Base-by-base conservation (phyloP, 2,113 vertebrate genomes). In the Otis tarda region DNA sequence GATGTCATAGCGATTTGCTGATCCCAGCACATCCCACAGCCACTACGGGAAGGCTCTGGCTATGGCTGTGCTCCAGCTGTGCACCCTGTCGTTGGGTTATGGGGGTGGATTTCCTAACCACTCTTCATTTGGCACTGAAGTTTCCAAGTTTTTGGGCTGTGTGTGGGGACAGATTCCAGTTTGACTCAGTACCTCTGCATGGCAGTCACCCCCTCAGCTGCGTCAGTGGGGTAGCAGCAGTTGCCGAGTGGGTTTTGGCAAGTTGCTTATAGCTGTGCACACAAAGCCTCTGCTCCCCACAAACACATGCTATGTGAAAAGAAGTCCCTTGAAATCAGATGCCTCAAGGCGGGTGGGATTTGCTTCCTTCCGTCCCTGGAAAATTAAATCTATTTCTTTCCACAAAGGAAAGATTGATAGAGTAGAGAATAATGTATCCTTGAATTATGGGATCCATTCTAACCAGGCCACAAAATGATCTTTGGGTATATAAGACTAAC, bases 321-420 rank as follows among this genome's bases (percentile, higher is more conserved):
- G 71, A 91, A 90, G 50, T 68, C 65, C 76, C 94, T 94, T 95
- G 86, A 92, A 89, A 87, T 61, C n/a, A 75, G 53, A 94, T 45
- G 31, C 70, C 50, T 84, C 81, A 43, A 61, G 37, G 76, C 60
- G 81, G 86, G 89, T 87, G 86, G 73, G 68, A 92, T 92, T 70
- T 92, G 9, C 49, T 94, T 95, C 76, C 88, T 94, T 91, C 83
- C 0, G 0, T 87, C 77, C 45, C 60, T 69, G 68, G 43, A 84
- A 96, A 93, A 84, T 71, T 65, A 76, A 86, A 93, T 31, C 28
- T 63, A 17, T 37, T 85, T 86, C 12, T 86, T 80, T 82, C 21
- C 37, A 20, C 61, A 55, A 60, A 91, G 27, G 31, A 69, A 49
- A 33, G 70, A 71, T 83, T 75, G 8, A 20, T 33, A 50, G 25